These are phyloP conservation scores for Phalanger gymnotis DNA, from an alignment of 2,797 vertebrate genomes.

Conservation along the genomic window DNA sequence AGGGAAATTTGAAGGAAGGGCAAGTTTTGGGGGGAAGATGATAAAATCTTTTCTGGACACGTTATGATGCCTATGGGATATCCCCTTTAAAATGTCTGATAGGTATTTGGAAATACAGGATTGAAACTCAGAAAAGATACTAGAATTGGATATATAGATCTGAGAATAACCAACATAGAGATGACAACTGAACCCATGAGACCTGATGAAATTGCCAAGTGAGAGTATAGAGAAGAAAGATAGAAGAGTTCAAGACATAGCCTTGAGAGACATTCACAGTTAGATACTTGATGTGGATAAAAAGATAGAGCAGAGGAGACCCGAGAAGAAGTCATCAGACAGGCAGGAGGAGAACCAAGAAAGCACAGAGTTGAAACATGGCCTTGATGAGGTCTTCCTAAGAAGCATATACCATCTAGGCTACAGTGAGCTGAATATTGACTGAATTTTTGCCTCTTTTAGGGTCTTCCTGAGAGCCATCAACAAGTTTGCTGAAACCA, in stretches of 20 bases:
- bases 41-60: background rate
- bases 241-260: background rate
- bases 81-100: background rate
- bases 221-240: background rate
- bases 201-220: background rate
- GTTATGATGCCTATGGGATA: background rate
- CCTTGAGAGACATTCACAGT: background rate
- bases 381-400: background rate
- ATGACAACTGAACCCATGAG: background rate
- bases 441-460: slow-evolving; percentile 47
- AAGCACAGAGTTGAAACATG: background rate
- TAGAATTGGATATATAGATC: background rate
- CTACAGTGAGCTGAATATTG: background rate
- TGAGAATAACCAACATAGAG: background rate
- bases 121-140: background rate
- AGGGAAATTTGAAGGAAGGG: background rate
- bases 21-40: background rate
- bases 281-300: background rate
- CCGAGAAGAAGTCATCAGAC: background rate
- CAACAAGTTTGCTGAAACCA: slow-evolving; percentile 97
- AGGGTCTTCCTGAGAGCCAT: slow-evolving; percentile 97
- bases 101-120: background rate
- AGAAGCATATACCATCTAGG: background rate
- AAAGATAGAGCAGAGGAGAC: background rate
- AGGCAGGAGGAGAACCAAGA: background rate